Evolutionary conservation across 1,140 invertebrate species (phyloP), one percentile per base, ranked within the genome.

Genomic region (Eumeta japonica): DNA sequence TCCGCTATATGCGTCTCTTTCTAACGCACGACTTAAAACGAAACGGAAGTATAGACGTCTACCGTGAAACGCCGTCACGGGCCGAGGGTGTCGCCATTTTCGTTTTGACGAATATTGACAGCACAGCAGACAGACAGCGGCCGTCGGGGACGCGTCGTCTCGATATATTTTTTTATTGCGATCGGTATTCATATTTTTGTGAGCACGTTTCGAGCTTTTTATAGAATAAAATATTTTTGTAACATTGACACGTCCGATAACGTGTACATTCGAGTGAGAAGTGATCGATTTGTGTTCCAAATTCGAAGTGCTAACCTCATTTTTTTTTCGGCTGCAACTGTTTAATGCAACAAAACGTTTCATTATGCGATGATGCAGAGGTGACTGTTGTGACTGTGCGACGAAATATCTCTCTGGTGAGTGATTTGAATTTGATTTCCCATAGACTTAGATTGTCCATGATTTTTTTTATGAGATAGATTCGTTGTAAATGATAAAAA

Each of bases 81-180:
- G 65, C 62, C 62, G 68, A 70, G 66, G 62, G 64, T 74, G 70
- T 74, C 70, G 70, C 70, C 70, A 74, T 74, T 74, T 74, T 74
- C 70, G 54, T 74, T 74, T 74, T 74, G 68, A 74, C 66, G 68
- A 74, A 74, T 74, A 74, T 74, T 74, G 68, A 74, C 68, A 74
- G 66, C 64, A 66, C 54, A 56, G 62, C 65, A 73, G 66, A 73
- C 64, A 74, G 70, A 71, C 66, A 71, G 66, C 54, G 64, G 70
- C 64, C 55, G 62, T 59, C 61, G 62, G 66, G 64, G 58, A 67
- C 64, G 55, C 57, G 62, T 62, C 66, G 70, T 71, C 66, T 71
- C 55, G 48, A 48, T 50, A 55, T 62, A 53, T 71, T 71, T 74
- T 74, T 71, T 74, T 74, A 74, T 74, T 74, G 70, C 71, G 66